These are phyloP conservation scores for Protodeltote pygarga DNA, from an alignment of 2,888 invertebrate genomes.

Conservation along the genomic window DNA sequence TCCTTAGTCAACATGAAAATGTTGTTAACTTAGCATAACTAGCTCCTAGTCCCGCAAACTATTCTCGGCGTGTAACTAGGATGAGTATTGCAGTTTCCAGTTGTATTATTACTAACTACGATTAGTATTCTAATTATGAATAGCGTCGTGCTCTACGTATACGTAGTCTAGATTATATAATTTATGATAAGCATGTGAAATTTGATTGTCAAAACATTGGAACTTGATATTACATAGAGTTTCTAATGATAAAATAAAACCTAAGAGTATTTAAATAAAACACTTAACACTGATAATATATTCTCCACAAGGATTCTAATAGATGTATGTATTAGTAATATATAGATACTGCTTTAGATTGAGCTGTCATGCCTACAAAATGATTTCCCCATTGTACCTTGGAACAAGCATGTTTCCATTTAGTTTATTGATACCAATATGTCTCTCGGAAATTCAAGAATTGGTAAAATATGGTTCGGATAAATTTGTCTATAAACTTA, in stretches of 20 bases:
- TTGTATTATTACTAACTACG: slow-evolving; percentile 10
- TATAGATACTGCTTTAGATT: slow-evolving; percentile 6
- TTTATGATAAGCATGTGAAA: too few species aligned
- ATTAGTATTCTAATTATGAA: too few species aligned
- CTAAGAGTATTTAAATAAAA: too few species aligned
- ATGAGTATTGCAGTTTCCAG: slow-evolving; percentile 2
- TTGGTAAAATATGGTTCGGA: slow-evolving; percentile 33
- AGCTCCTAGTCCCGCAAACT: slow-evolving; percentile 37
- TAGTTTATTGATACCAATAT: slow-evolving; percentile 1
- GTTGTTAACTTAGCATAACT: slow-evolving; percentile 59
- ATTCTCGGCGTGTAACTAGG: slow-evolving; percentile 16
- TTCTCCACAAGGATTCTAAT: too few species aligned
- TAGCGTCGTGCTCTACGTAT: too few species aligned
- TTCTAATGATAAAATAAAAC: too few species aligned
- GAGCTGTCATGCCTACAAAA: slow-evolving; percentile 3
- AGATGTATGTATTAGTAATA: slow-evolving; percentile 12
- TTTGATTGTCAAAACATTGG: too few species aligned
- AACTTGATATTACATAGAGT: too few species aligned
- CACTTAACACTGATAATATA: too few species aligned
- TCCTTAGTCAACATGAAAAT: slow-evolving; percentile 58
- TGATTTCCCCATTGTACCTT: background rate
- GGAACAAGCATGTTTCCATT: background rate
- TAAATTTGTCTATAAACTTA: slow-evolving; percentile 43
- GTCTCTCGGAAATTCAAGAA: slow-evolving; percentile 7
- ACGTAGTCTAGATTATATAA: too few species aligned